phyloP scores from a whole-genome alignment of 2,797 vertebrate species.

The Sebastes cheni region DNA sequence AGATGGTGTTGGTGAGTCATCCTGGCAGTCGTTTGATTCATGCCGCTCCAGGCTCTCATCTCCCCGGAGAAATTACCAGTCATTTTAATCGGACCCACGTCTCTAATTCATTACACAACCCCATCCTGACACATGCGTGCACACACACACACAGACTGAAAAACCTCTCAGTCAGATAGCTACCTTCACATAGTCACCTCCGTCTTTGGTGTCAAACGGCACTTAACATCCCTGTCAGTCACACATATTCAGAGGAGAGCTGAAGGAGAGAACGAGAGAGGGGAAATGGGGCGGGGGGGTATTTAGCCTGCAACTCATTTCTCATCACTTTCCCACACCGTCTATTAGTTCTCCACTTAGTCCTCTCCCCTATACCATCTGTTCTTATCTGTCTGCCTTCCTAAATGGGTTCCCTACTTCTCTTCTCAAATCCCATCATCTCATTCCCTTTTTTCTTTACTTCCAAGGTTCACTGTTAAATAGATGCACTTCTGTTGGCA shows the following conservation, averaged over 20 bases:
- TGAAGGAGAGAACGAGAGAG: constrained; percentile 67
- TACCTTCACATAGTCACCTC: constrained; percentile 76
- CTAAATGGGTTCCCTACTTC: constrained; percentile 49
- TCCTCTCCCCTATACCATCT: constrained; percentile 61
- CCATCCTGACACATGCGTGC: constrained; percentile 67
- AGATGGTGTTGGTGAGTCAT: constrained; percentile 73
- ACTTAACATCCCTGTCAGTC: constrained; percentile 89
- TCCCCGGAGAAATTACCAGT: constrained; percentile 88
- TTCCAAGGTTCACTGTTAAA: constrained; percentile 14
- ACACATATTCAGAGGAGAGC: constrained; percentile 78
- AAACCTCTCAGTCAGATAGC: constrained; percentile 77
- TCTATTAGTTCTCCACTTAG: constrained; percentile 70
- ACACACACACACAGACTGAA: constrained; percentile 28
- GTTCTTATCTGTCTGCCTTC: constrained; percentile 64
- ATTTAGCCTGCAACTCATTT: constrained; percentile 72
- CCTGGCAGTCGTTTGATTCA: constrained; percentile 76
- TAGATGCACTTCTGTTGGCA: not conserved
- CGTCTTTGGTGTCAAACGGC: constrained; percentile 87
- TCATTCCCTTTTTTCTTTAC: constrained; percentile 19
- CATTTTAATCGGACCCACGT: constrained; percentile 86
- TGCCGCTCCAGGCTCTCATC: constrained; percentile 73
- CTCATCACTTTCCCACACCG: constrained; percentile 69
- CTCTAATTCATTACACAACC: constrained; percentile 86
- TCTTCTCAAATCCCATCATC: constrained; percentile 46
- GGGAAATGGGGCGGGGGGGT: constrained; percentile 43